Evolutionary conservation across 2,888 invertebrate genomes (phyloP).

Genomic region (Leptopilina syphax): DNA sequence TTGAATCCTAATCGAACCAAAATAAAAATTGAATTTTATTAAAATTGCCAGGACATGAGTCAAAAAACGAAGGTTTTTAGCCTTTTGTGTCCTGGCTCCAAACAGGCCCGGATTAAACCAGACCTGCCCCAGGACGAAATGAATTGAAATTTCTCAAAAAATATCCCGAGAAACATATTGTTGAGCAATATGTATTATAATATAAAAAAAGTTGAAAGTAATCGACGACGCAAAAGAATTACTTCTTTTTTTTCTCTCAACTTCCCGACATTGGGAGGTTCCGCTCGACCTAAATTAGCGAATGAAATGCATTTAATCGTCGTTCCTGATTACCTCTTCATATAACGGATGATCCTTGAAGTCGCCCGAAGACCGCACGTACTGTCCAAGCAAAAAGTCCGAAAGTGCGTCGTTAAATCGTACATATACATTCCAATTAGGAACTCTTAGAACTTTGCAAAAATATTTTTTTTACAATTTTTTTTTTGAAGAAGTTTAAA

Average conservation of each 20-base stretch:
- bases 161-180: too few species aligned
- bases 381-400: constrained; percentile 41
- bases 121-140: too few species aligned
- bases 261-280: constrained; percentile 42
- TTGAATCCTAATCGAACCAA: too few species aligned
- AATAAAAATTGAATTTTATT: too few species aligned
- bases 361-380: constrained; percentile 39
- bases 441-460: not conserved
- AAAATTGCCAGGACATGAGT: too few species aligned
- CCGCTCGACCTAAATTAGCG: constrained; percentile 53
- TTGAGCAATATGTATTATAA: too few species aligned
- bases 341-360: constrained; percentile 48
- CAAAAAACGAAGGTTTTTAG: too few species aligned
- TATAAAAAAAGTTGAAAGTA: constrained; percentile 6
- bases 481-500: too few species aligned
- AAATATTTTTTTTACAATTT: not conserved
- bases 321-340: constrained; percentile 41
- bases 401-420: constrained; percentile 14
- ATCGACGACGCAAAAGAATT: constrained; percentile 8
- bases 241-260: not conserved
- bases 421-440: constrained; percentile 10
- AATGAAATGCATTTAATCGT: constrained; percentile 50
- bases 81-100: too few species aligned
- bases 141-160: too few species aligned
- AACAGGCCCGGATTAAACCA: too few species aligned